A percentile compares a stretch with the other conserved stretches of the same genome.
phyloP scores from a whole-genome alignment of 2,113 vertebrate genomes.

The Menura novaehollandiae region DNA sequence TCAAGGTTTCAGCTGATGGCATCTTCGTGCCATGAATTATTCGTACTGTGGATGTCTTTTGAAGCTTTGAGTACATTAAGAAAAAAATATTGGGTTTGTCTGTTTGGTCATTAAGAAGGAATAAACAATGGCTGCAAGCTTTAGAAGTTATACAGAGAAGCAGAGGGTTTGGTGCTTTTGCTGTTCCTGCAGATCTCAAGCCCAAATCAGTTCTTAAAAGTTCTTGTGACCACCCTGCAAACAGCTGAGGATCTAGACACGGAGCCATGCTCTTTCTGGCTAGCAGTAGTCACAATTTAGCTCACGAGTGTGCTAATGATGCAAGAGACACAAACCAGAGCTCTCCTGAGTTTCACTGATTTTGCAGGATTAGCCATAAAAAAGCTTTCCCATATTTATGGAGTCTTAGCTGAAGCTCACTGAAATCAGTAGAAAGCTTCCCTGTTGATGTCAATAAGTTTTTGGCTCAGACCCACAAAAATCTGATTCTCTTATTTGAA shows the following conservation, averaged over 20 bases:
- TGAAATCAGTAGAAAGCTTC: not conserved
- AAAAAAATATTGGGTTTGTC: not conserved
- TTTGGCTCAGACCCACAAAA: not conserved
- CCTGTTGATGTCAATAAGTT: not conserved
- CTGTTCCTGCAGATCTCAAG: not conserved
- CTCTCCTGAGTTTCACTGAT: not conserved
- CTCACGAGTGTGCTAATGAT: not conserved
- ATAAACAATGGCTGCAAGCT: not conserved
- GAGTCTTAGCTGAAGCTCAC: not conserved
- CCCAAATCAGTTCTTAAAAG: not conserved
- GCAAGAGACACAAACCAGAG: not conserved
- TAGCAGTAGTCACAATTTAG: not conserved
- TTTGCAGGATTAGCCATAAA: not conserved
- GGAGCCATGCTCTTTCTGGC: not conserved
- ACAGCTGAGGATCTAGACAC: not conserved
- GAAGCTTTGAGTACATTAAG: not conserved
- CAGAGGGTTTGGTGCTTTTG: slow-evolving; percentile 24
- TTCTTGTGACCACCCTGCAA: not conserved
- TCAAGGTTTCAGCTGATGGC: not conserved
- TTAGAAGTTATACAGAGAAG: not conserved
- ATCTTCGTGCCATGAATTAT: not conserved
- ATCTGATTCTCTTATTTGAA: not conserved
- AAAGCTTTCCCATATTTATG: not conserved
- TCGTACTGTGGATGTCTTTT: not conserved
- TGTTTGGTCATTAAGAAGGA: not conserved